phyloP scores from a whole-genome alignment of 2,888 invertebrate genomes.

The Drepana falcataria region DNA sequence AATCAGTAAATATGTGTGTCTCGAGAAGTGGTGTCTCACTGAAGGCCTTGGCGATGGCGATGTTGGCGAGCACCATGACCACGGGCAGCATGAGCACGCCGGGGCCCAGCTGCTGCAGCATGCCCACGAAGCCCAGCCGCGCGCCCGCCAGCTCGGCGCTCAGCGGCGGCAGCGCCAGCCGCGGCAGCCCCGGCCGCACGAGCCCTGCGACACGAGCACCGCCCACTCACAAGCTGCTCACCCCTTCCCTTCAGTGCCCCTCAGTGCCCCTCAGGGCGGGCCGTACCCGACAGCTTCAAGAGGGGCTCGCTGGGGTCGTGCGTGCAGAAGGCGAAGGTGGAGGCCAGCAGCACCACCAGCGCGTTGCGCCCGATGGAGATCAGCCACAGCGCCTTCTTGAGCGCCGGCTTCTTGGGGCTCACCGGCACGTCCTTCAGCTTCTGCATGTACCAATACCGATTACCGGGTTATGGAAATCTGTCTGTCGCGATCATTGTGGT shows the following conservation, averaged over 20 bases:
- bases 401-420: conserved; percentile 41
- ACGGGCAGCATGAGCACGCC: conserved; percentile 90
- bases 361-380: conserved; percentile 89
- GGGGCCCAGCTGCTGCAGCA: conserved; percentile 84
- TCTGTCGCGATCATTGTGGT: too few relatives aligned
- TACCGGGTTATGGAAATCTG: neutral
- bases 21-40: conserved; percentile 77
- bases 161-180: conserved; percentile 83
- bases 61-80: conserved; percentile 92
- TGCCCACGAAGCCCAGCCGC: conserved; percentile 81
- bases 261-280: too few relatives aligned
- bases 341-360: conserved; percentile 82
- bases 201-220: conserved; percentile 54
- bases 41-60: conserved; percentile 97
- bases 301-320: conserved; percentile 74
- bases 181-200: conserved; percentile 85
- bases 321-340: conserved; percentile 78
- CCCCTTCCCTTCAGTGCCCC: too few relatives aligned
- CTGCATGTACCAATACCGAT: conserved; percentile 50
- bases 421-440: conserved; percentile 80
- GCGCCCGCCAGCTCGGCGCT: conserved; percentile 79
- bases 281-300: conserved; percentile 80
- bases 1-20: too few relatives aligned
- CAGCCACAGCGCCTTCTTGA: conserved; percentile 83
- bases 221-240: neutral